phyloP scores from a whole-genome alignment of 2,797 vertebrate species.

The Micromesistius poutassou region DNA sequence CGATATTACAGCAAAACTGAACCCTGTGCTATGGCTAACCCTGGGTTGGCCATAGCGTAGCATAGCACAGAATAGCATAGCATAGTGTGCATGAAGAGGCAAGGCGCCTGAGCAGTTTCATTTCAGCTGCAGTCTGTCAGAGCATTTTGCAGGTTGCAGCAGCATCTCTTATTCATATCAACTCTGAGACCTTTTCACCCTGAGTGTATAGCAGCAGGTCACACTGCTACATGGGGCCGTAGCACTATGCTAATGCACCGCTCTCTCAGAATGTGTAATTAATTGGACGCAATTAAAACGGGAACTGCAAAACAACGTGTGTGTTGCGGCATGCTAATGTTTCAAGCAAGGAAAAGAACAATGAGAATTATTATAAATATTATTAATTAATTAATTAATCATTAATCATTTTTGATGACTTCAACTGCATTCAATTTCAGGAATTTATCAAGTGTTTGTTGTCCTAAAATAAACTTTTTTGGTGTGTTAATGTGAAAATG shows the following conservation, averaged over 20 bases:
- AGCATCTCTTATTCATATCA: slow-evolving; percentile 52
- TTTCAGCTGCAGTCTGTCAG: slow-evolving; percentile 11
- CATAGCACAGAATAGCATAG: not conserved
- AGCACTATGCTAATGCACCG: slow-evolving; percentile 61
- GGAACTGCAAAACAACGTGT: slow-evolving; percentile 42
- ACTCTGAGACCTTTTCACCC: slow-evolving; percentile 61
- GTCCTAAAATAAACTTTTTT: not conserved
- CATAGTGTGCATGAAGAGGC: slow-evolving; percentile 14
- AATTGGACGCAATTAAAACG: slow-evolving; percentile 64
- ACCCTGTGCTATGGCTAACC: slow-evolving; percentile 34
- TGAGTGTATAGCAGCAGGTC: slow-evolving; percentile 49
- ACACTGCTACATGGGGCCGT: slow-evolving; percentile 51
- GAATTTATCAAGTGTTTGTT: not conserved
- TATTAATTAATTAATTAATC: too few relatives aligned
- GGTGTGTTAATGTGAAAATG: not conserved
- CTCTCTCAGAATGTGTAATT: slow-evolving; percentile 65
- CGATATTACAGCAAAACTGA: not conserved
- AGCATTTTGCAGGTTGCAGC: slow-evolving; percentile 25
- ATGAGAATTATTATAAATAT: not conserved
- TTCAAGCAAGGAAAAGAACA: slow-evolving; percentile 17
- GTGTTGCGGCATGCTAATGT: slow-evolving; percentile 51
- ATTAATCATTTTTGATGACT: not conserved
- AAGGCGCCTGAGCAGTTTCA: slow-evolving; percentile 20
- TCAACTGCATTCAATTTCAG: not conserved
- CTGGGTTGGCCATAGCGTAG: not conserved